Percentiles rank a stretch among this genome's conserved stretches.
Evolutionary conservation across 2,888 invertebrate genomes (phyloP).

Genomic region (Zygogramma bicolorata): DNA sequence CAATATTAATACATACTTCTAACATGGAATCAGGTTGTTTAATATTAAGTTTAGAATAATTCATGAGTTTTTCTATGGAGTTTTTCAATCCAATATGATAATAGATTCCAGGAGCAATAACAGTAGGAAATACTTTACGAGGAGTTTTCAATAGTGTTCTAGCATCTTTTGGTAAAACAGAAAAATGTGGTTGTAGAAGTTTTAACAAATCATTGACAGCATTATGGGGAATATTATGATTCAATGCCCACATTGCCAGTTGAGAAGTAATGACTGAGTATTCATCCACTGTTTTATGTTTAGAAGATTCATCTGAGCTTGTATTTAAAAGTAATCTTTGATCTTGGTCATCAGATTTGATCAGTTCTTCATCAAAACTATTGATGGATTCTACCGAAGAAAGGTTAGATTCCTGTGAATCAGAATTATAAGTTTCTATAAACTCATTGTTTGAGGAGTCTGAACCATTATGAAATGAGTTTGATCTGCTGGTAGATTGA

Average conservation of each 20-base stretch:
- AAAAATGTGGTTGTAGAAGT: constrained; percentile 20
- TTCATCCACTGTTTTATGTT: background rate
- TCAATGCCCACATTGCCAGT: constrained; percentile 2
- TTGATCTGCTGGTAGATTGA: background rate
- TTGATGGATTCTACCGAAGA: background rate
- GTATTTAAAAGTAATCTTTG: background rate
- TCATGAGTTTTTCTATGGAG: background rate
- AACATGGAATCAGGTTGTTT: background rate
- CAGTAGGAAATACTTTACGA: constrained; percentile 1
- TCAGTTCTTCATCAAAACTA: constrained; percentile 4
- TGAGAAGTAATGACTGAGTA: background rate
- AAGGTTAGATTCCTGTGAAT: constrained; percentile 4
- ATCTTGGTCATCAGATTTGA: constrained; percentile 8
- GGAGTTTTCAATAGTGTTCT: constrained; percentile 22
- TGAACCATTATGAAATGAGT: background rate
- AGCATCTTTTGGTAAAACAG: background rate
- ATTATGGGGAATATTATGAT: constrained; percentile 17
- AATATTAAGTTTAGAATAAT: constrained; percentile 1
- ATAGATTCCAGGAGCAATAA: constrained; percentile 6
- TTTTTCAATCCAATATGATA: constrained; percentile 11
- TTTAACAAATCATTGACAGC: constrained; percentile 21
- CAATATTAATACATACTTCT: constrained; percentile 14
- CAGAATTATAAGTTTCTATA: background rate
- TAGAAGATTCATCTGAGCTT: background rate
- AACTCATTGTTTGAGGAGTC: background rate